Conservation (phyloP, 2,888 invertebrate species). For the Andrena fulva region DNA sequence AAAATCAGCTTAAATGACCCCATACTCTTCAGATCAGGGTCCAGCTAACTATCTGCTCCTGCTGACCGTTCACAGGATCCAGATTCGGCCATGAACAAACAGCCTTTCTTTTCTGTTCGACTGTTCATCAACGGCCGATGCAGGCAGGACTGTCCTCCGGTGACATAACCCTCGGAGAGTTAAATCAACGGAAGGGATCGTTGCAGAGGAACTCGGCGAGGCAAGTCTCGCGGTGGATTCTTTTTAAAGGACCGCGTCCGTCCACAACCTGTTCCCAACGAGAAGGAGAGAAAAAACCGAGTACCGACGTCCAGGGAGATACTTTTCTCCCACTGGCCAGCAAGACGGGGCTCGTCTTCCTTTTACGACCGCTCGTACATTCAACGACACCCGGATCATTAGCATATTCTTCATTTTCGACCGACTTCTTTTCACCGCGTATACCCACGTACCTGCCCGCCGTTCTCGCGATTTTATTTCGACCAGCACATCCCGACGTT, state of each 20-base stretch:
- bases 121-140: conserved; percentile 23
- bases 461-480: conserved; percentile 40
- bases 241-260: conserved; percentile 31
- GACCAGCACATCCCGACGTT: neutral
- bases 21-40: no score
- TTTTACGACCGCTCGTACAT: conserved; percentile 44
- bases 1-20: no score
- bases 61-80: neutral
- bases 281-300: conserved; percentile 16
- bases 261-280: conserved; percentile 49
- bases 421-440: conserved; percentile 27
- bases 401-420: conserved; percentile 63
- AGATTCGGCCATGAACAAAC: conserved; percentile 18
- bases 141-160: neutral
- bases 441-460: neutral
- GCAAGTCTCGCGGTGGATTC: conserved; percentile 15
- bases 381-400: conserved; percentile 52
- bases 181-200: conserved; percentile 20
- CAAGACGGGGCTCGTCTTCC: conserved; percentile 43
- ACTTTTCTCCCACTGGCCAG: conserved; percentile 37
- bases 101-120: conserved; percentile 14
- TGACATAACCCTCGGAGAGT: conserved; percentile 13
- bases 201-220: conserved; percentile 5
- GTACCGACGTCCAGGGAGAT: conserved; percentile 13
- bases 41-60: no score